Conservation (phyloP, 2,113 vertebrate species). For the Copsychus sechellarum region DNA sequence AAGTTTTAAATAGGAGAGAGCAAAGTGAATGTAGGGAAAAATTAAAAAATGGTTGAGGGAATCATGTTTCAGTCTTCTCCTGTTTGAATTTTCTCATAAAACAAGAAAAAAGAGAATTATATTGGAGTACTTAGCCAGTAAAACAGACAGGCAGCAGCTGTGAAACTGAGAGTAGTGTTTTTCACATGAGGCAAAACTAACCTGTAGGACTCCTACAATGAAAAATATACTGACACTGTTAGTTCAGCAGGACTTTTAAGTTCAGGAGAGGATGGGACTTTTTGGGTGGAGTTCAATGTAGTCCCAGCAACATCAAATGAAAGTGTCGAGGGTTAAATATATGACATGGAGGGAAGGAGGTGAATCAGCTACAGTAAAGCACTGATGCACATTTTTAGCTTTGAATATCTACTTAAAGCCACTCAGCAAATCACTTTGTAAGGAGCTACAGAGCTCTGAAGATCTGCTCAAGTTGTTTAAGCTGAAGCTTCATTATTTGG, state of each 20-base stretch:
- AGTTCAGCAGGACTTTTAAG: background rate
- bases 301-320: background rate
- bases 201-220: background rate
- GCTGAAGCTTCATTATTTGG: background rate
- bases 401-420: constrained; percentile 2
- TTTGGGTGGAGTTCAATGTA: background rate
- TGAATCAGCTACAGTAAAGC: background rate
- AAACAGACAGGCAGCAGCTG: background rate
- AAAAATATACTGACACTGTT: background rate
- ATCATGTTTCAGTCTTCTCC: background rate
- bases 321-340: background rate
- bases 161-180: background rate
- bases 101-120: background rate
- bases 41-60: background rate
- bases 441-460: constrained; percentile 4
- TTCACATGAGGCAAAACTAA: background rate
- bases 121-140: background rate
- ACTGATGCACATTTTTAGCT: background rate
- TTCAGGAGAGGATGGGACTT: background rate
- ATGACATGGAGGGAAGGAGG: background rate
- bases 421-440: constrained; percentile 5
- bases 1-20: background rate
- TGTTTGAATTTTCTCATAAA: background rate
- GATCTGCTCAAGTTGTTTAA: background rate
- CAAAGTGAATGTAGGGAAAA: background rate